These are phyloP conservation scores for Neogale vison DNA, from an alignment of 2,113 vertebrate genomes.

Conservation along the genomic window DNA sequence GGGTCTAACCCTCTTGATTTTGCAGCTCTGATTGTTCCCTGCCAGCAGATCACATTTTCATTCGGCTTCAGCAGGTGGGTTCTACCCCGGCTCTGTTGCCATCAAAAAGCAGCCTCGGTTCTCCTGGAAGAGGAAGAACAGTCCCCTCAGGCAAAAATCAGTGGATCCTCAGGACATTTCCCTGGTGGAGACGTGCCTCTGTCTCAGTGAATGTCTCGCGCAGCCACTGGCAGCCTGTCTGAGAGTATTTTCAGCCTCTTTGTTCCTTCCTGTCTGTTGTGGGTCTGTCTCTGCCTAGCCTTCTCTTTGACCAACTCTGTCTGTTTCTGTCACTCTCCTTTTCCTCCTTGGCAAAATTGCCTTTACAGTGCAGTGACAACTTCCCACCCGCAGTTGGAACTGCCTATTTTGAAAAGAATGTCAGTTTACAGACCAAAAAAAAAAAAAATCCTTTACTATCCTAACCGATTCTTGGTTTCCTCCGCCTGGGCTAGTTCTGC, in stretches of 20 bases:
- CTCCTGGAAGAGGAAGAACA: neutral
- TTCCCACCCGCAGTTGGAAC: conserved; percentile 15
- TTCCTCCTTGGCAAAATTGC: conserved; percentile 18
- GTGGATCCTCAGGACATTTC: neutral
- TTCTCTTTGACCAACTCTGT: conserved; percentile 41
- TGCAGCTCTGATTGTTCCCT: neutral
- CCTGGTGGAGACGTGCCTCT: neutral
- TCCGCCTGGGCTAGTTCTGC: neutral
- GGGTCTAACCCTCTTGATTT: neutral
- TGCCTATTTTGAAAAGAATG: conserved; percentile 29
- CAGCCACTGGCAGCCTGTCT: neutral
- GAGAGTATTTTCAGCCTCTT: neutral
- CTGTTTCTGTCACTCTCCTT: conserved; percentile 30
- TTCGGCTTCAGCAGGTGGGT: neutral
- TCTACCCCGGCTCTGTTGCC: conserved; percentile 38
- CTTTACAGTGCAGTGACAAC: conserved; percentile 26
- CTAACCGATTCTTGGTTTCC: neutral
- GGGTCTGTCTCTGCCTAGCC: neutral
- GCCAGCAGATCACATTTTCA: conserved; percentile 31
- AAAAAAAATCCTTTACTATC: neutral
- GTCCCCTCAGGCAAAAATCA: conserved; percentile 51
- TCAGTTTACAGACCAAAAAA: neutral
- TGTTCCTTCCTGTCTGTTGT: conserved; percentile 47
- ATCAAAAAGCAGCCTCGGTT: neutral
- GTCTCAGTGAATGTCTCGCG: neutral